A percentile compares a stretch with the other conserved stretches of the same genome.
Conservation (phyloP, 2,113 vertebrate genomes). For the Microtus pennsylvanicus region DNA sequence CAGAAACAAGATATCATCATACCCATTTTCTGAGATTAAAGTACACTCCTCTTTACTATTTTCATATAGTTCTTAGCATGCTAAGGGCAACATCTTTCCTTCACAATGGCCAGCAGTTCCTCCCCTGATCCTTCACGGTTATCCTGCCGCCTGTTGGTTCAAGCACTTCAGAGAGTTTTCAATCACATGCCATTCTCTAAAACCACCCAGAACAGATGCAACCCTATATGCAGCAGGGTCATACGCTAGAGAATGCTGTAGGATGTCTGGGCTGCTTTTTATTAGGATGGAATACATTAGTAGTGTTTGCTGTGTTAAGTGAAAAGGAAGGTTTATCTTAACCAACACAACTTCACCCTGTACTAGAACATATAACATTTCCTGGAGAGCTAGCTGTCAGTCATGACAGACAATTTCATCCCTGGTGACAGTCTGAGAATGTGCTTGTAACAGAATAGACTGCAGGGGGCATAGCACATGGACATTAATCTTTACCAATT, state of each 20-base stretch:
- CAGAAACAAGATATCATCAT: too few relatives aligned
- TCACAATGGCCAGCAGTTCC: background rate
- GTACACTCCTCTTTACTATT: background rate
- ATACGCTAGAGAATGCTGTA: background rate
- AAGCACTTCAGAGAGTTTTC: background rate
- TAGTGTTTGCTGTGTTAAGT: background rate
- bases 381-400: background rate
- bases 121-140: background rate
- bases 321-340: background rate
- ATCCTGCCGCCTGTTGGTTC: background rate
- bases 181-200: background rate
- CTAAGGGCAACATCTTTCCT: background rate
- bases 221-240: background rate
- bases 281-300: background rate
- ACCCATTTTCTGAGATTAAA: background rate
- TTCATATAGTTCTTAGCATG: background rate
- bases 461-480: background rate
- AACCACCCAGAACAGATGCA: background rate
- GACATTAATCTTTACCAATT: background rate
- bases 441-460: accelerated
- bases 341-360: background rate
- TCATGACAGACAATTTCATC: background rate
- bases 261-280: background rate
- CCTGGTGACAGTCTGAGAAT: background rate
- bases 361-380: background rate